Conservation (phyloP, 2,888 invertebrate species). For the Melanophora roralis region DNA sequence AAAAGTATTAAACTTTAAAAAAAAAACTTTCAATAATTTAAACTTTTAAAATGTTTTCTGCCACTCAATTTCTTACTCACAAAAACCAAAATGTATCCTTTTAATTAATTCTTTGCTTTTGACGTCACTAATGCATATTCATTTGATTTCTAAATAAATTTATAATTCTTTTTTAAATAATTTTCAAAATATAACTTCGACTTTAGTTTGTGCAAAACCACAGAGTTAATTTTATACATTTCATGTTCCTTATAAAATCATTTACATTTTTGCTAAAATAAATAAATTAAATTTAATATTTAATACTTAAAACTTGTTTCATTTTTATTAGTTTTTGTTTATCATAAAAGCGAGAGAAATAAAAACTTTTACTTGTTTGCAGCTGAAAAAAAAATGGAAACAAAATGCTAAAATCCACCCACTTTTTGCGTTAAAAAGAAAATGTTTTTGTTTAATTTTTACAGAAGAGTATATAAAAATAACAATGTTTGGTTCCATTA, state of each 20-base stretch:
- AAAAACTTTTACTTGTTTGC: background rate
- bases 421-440: conserved; percentile 41
- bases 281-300: background rate
- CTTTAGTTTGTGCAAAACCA: background rate
- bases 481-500: conserved; percentile 22
- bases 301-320: background rate
- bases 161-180: background rate
- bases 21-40: too few species aligned
- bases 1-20: too few species aligned
- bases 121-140: too few species aligned
- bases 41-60: too few species aligned
- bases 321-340: too few species aligned
- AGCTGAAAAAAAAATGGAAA: background rate
- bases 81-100: too few species aligned
- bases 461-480: too few species aligned
- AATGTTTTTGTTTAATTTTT: conserved; percentile 26
- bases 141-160: too few species aligned
- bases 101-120: too few species aligned
- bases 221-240: conserved; percentile 1
- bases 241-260: background rate
- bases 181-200: background rate
- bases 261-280: background rate
- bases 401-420: conserved; percentile 22
- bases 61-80: too few species aligned
- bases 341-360: background rate